Base-by-base conservation (phyloP, 64 coral and sea anemone species). In the Trachythela sp. region DNA sequence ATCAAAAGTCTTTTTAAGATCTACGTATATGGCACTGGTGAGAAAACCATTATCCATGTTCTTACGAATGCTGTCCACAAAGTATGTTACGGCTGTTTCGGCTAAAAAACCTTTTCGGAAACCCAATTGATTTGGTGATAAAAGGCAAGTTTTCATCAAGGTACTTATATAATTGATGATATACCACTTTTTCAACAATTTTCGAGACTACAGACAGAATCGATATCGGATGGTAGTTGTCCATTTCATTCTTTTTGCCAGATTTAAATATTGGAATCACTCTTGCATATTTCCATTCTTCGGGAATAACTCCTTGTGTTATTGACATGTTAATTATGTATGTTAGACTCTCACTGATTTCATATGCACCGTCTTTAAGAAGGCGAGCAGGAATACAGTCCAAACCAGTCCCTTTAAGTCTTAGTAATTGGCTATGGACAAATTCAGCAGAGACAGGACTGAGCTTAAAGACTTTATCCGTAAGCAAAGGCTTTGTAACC, bases 341-440 rank as follows among this genome's bases (percentile, higher is more conserved):
- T 39, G 48, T n/a, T 37, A 45, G 5, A 48, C 40, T 40, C 35
- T 24, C 39, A 29, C 39, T n/a, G 48, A 48, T 27, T 42, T 39
- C 83, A 84, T n/a, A n/a, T n/a, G n/a, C n/a, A n/a, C n/a, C n/a
- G n/a, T 84, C 83, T 4, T 84, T 84, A 17, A 84, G 29, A 29
- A 84, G 39, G 17, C 83, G 83, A 9, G 83, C 36, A 84, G 83
- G 83, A 84, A 84, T 84, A 41, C 36, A 34, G 20, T 42, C 0
- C 9, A 42, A 24, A 35, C 31, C 31, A 77, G 10, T 77, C 30
- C 71, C 38, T 77, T 77, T 35, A 35, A 38, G 24, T 77, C 27
- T 35, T 31, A 77, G 26, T 17, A 77, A 30, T 77, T 35, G 11
- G 11, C 11, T 45, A 45, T 11, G 11, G 11, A 45, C 42, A 45